Base-by-base conservation (phyloP, 2,797 vertebrate species). In the Chloroceryle inda region DNA sequence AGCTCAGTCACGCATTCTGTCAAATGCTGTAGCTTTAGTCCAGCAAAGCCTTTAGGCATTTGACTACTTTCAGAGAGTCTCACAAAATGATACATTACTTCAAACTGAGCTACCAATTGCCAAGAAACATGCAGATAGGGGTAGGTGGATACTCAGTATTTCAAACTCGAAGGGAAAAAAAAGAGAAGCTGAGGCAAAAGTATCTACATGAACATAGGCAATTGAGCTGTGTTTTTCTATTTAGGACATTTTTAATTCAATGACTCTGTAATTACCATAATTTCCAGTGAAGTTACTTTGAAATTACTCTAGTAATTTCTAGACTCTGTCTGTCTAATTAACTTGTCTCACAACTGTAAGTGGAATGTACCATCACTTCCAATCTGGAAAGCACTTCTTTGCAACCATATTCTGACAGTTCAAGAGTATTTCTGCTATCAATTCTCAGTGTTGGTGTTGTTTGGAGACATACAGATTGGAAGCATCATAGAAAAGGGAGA, bases 291-390 rank as follows among this genome's bases (percentile, higher is more conserved):
- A 96, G 85, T 89, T 94, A 87, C 92, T 94, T 97, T 1, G 8
- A 94, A 97, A 98, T 97, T 97, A 88, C 94, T 78, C 27, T 83
- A 93, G 94, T n/a, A n/a, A n/a, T n/a, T n/a, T n/a, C n/a, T n/a
- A n/a, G n/a, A 92, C 94, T 94, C 89, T 95, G 94, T 87, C 95
- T 92, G 86, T 94, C 96, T 97, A 97, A 98, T 98, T 98, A 97
- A 97, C 89, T 96, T 97, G 97, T 97, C 97, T 96, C 24, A 47
- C 52, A 92, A 87, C 85, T 85, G 47, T 94, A 86, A 94, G 85
- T 50, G 91, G 95, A 97, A 97, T 83, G 88, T 95, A 94, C 96
- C 96, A 84, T 96, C 75, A 82, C 92, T 92, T 97, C 94, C 92
- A 91, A 59, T 69, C 56, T 79, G 80, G 85, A 96, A 87, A 91